Base-by-base conservation (phyloP, 2,797 vertebrate genomes). In the Takifugu rubripes region DNA sequence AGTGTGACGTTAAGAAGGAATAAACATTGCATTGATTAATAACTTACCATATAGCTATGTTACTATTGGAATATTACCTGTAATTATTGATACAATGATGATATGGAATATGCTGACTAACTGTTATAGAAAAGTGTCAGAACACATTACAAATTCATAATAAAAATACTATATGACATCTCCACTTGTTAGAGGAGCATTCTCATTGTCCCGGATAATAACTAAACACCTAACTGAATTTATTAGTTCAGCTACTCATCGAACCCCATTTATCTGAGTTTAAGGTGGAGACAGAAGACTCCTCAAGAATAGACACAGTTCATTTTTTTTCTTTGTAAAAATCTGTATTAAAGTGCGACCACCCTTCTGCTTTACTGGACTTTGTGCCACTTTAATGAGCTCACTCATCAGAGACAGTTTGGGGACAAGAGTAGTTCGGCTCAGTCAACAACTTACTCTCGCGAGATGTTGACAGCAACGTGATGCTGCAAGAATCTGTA, bases 1-100 rank as follows among this genome's bases (percentile, higher is more conserved):
- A 91, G 84, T 90, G 90, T 93, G 84, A 90, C 84, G 85, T 90
- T 88, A 86, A 85, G 86, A 92, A 91, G 87, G 89, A 87, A 91
- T 84, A 82, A 84, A 88, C 83, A 87, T 86, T 90, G 86, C 85
- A 91, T 90, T 88, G 83, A 88, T 88, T 87, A 85, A 89, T 87
- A 87, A 85, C 81, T 86, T 89, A 83, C 86, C 89, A 90, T 85
- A 89, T 89, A 88, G 87, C 83, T 87, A 87, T 90, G 84, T 89
- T 90, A 88, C 85, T 85, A 84, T 87, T 82, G 76, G 70, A 84
- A 85, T 73, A 85, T 86, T 82, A 90, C 75, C 72, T 90, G 83
- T 87, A 90, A 88, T 90, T 89, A 91, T 85, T 87, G 82, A 89
- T 85, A 87, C 81, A 70, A 83, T 78, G 79, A 84, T 76, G 62